Evolutionary conservation across 2,888 invertebrate species (phyloP), one percentile per base, ranked within the genome.

Genomic region (Scotopteryx bipunctaria): DNA sequence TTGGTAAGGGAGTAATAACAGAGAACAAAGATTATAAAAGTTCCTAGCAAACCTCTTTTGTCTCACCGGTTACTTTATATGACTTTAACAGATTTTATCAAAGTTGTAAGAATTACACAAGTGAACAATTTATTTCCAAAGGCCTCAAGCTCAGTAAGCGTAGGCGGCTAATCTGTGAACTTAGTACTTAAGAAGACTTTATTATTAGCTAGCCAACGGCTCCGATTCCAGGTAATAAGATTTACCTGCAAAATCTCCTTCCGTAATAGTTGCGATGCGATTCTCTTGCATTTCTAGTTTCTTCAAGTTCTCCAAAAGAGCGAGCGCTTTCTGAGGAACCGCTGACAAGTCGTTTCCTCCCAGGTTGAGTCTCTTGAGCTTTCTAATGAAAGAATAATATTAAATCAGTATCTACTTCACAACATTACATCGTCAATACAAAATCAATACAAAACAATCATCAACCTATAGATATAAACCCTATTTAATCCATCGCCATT

Each of bases 251-350:
- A 97, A 97, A 78, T 97, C 96, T 23, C 95, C 96, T 74, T 96
- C 96, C 33, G 92, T 87, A 60, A 97, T 96, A 19, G 92, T 86
- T 31, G 93, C 91, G 54, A 97, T 95, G 61, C 93, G 92, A 76
- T 97, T 97, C 75, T 97, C 96, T 73, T 97, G 97, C 90, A 97
- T 93, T 83, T 97, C 97, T 38, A 97, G 91, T 72, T 96, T 97
- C 80, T 95, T 96, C 62, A 97, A 84, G 66, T 94, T 95, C 70
- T 95, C 94, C 61, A 97, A 88, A 52, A 94, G 92, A 0, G 94
- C 93, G n/a, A 97, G 92, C 0, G 97, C 94, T 71, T 94, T 93
- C 67, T 95, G 96, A 8, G 97, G 97, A 37, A 97, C 93, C 6
- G 92, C 89, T 23, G 93, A 92, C 70, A 97, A 85, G 57, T 94